Percentiles rank a stretch among this genome's conserved stretches.
Conservation (phyloP, 37 sponge, comb jelly and placozoan genomes). For the Lycopodina hypogea region DNA sequence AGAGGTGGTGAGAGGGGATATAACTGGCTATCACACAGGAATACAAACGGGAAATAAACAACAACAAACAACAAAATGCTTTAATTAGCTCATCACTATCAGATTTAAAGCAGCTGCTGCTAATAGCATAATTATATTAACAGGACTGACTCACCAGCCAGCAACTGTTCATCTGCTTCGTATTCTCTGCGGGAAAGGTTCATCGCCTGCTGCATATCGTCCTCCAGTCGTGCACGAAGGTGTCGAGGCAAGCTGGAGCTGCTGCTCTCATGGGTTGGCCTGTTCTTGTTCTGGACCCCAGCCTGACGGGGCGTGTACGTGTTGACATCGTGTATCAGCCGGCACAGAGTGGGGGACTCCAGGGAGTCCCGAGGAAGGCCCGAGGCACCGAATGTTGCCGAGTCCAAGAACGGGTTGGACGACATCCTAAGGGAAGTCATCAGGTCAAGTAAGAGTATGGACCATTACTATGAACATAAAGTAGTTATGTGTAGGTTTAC, state of each 20-base stretch:
- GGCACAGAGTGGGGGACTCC: neutral
- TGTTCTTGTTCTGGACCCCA: neutral
- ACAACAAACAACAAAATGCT: no score
- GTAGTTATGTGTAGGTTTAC: no score
- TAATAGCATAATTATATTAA: no score
- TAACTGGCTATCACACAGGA: no score
- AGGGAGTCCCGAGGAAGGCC: neutral
- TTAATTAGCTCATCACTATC: no score
- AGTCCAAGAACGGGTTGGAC: neutral
- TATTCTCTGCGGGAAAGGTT: conserved; percentile 26
- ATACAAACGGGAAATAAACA: no score
- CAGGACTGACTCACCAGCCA: conserved; percentile 31
- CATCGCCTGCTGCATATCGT: conserved; percentile 4
- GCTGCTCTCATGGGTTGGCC: neutral
- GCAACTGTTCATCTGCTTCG: conserved; percentile 25
- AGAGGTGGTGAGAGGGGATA: no score
- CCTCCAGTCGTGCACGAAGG: neutral
- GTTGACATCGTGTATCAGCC: neutral
- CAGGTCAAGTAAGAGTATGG: no score
- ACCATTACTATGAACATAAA: no score
- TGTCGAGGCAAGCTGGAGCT: neutral
- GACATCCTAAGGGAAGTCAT: neutral
- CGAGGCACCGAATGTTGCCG: neutral
- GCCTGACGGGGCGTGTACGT: neutral
- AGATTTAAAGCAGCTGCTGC: no score